A percentile compares a stretch with the other conserved stretches of the same genome.
These are phyloP conservation scores for Phalangium opilio DNA, from an alignment of 2,888 invertebrate species.

Conservation along the genomic window DNA sequence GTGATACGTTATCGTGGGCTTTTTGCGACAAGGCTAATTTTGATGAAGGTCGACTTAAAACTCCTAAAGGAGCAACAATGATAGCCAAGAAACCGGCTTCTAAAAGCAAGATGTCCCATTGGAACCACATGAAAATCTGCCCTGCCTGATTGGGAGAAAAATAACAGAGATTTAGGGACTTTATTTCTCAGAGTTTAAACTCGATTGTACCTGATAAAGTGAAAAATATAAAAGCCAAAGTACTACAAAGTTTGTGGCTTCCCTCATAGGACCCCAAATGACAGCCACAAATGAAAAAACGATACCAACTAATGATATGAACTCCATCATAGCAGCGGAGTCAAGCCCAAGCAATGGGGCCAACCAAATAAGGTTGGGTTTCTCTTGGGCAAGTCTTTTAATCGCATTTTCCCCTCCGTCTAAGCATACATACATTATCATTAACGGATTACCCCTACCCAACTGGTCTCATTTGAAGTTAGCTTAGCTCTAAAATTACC, in stretches of 20 bases:
- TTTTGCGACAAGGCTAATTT: slow-evolving; percentile 15
- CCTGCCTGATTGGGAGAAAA: slow-evolving; percentile 38
- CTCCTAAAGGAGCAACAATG: slow-evolving; percentile 46
- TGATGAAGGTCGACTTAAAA: slow-evolving; percentile 9
- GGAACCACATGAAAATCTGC: slow-evolving; percentile 54
- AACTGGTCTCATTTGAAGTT: too few species aligned
- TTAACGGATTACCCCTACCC: too few species aligned
- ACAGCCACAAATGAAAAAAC: slow-evolving; percentile 48
- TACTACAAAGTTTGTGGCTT: slow-evolving; percentile 43
- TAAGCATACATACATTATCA: too few species aligned
- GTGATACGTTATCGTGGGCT: slow-evolving; percentile 36
- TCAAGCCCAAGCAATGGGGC: slow-evolving; percentile 48
- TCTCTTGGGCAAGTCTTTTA: slow-evolving; percentile 34
- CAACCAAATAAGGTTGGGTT: slow-evolving; percentile 50
- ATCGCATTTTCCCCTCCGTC: too few species aligned
- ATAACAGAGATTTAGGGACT: background rate
- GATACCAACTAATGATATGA: slow-evolving; percentile 46
- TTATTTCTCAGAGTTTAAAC: background rate
- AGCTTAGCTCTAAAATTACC: too few species aligned
- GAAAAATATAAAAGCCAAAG: slow-evolving; percentile 57
- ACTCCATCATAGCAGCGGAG: slow-evolving; percentile 49
- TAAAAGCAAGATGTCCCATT: slow-evolving; percentile 56
- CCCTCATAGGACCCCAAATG: slow-evolving; percentile 23
- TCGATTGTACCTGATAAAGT: slow-evolving; percentile 47
- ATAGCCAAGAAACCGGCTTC: slow-evolving; percentile 55